These are phyloP conservation scores for Palythoa caribaeorum DNA, from an alignment of 92 coral and sea anemone species.

Conservation along the genomic window DNA sequence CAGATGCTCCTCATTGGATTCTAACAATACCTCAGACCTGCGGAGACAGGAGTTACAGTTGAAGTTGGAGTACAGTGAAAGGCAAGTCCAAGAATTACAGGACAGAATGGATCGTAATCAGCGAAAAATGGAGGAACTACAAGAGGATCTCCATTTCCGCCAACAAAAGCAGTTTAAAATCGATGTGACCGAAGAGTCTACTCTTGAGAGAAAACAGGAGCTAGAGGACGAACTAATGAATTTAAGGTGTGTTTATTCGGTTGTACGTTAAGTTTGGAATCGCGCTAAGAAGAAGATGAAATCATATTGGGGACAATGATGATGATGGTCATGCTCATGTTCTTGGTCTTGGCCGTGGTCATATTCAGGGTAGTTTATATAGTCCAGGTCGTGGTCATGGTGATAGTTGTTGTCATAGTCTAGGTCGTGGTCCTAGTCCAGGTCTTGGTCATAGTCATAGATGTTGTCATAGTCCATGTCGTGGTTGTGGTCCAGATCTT, in stretches of 20 bases:
- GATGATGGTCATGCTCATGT: not conserved
- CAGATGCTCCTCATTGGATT: conserved; percentile 51
- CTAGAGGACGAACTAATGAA: conserved; percentile 79
- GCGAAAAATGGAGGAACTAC: conserved; percentile 71
- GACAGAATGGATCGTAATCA: conserved; percentile 67
- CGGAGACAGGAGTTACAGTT: conserved; percentile 69
- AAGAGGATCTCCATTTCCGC: conserved; percentile 73
- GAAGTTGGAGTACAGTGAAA: conserved; percentile 72
- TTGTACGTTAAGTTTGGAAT: not conserved
- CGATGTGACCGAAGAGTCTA: conserved; percentile 70
- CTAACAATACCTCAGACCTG: conserved; percentile 66
- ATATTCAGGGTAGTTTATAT: too few species aligned
- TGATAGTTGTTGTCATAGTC: too few species aligned
- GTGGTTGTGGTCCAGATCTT: too few species aligned
- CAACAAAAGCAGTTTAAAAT: conserved; percentile 63
- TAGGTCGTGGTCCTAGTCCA: too few species aligned
- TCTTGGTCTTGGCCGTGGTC: too few species aligned
- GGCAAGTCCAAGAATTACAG: conserved; percentile 71
- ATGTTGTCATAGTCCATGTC: too few species aligned
- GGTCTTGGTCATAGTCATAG: too few species aligned
- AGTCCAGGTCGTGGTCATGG: too few species aligned
- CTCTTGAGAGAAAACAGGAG: conserved; percentile 66
- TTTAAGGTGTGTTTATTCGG: conserved; percentile 8
- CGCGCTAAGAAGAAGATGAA: not conserved
- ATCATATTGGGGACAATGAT: not conserved